These are phyloP conservation scores for Metopia argyrocephala DNA, from an alignment of 2,888 invertebrate species.

Conservation along the genomic window DNA sequence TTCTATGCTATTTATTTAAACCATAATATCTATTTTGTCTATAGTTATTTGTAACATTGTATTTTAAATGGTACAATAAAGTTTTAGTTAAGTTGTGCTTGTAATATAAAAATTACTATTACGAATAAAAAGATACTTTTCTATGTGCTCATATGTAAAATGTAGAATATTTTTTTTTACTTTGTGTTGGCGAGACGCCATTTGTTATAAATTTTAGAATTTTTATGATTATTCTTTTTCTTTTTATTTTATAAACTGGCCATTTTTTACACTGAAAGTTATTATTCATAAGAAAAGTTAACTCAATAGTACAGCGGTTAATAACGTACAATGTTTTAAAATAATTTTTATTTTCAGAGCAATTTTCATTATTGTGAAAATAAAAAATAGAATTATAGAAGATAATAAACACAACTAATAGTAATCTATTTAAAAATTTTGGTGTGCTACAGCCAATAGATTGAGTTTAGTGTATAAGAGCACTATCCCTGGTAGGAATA, in stretches of 20 bases:
- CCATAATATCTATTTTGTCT: background rate
- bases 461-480: too few species aligned
- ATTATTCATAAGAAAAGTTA: conserved; percentile 1
- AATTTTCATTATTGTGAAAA: too few species aligned
- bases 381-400: too few species aligned
- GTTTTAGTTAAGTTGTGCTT: conserved; percentile 17
- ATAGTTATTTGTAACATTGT: background rate
- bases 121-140: conserved; percentile 1
- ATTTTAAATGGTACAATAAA: conserved; percentile 13
- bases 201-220: conserved; percentile 55
- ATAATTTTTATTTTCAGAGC: too few species aligned
- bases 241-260: conserved; percentile 17
- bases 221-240: conserved; percentile 12
- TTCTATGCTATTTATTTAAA: background rate
- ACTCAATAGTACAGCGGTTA: background rate
- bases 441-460: too few species aligned
- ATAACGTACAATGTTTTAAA: background rate
- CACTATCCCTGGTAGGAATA: too few species aligned
- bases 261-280: conserved; percentile 44
- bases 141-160: conserved; percentile 41
- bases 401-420: too few species aligned
- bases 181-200: conserved; percentile 58
- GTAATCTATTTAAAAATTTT: too few species aligned
- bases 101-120: conserved; percentile 17
- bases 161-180: background rate